Percentiles rank a stretch among this genome's conserved stretches.
These are phyloP conservation scores for Dasyornis broadbenti DNA, from an alignment of 2,113 vertebrate species.

Conservation along the genomic window DNA sequence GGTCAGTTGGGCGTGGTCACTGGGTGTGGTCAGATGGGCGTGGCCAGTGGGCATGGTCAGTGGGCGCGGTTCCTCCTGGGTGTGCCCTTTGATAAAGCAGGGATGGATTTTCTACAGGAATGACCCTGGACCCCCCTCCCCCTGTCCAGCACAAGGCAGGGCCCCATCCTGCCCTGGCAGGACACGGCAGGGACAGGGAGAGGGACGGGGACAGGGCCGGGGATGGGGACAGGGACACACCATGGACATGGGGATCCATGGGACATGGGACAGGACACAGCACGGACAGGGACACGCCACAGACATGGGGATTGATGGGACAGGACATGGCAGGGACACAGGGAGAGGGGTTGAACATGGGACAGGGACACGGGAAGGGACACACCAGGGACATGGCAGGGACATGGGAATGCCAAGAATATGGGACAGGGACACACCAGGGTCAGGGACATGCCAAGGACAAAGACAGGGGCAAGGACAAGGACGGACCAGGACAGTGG, in stretches of 20 bases:
- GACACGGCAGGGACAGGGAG: background rate
- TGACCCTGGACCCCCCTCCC: accelerated
- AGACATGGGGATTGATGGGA: too few relatives aligned
- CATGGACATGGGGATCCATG: too few relatives aligned
- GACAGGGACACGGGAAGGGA: background rate
- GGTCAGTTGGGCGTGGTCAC: background rate
- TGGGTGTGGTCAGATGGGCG: too few relatives aligned
- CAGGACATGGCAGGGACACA: background rate
- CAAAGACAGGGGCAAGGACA: too few relatives aligned
- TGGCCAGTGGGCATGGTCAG: background rate
- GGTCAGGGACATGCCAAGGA: background rate
- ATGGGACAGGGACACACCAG: background rate
- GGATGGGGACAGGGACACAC: background rate
- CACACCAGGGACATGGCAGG: background rate
- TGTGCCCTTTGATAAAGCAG: background rate
- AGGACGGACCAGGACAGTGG: background rate
- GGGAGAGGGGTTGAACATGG: too few relatives aligned
- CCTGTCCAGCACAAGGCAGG: background rate
- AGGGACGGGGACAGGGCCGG: too few relatives aligned
- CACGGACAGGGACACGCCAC: background rate
- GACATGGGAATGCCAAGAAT: too few relatives aligned
- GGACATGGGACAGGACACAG: background rate
- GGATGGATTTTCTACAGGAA: too few relatives aligned
- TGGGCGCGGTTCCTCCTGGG: background rate
- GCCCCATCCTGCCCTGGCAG: background rate